phyloP scores from a whole-genome alignment of 2,888 invertebrate genomes.

The Cataglyphis altisquamis region DNA sequence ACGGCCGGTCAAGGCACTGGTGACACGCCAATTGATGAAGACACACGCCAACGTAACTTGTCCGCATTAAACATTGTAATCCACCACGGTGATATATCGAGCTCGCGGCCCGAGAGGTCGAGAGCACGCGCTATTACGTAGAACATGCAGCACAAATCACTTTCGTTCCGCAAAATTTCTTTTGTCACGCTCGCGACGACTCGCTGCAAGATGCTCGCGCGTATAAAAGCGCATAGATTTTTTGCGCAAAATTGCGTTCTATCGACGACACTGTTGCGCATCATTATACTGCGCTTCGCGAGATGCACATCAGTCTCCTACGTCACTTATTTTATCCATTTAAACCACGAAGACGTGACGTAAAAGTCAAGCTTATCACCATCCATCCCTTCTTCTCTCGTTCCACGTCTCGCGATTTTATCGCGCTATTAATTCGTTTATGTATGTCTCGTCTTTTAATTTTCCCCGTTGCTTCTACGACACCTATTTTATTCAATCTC shows the following conservation, averaged over 20 bases:
- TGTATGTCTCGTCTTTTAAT: constrained; percentile 69
- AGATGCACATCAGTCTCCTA: neutral
- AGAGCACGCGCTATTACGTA: constrained; percentile 39
- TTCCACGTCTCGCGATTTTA: constrained; percentile 52
- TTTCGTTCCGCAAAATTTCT: constrained; percentile 57
- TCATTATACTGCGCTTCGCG: neutral
- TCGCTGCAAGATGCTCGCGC: constrained; percentile 10
- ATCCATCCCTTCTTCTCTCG: neutral
- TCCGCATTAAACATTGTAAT: constrained; percentile 75
- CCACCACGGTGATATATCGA: constrained; percentile 67
- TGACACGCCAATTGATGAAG: constrained; percentile 71
- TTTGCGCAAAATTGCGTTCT: constrained; percentile 31
- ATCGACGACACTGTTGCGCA: constrained; percentile 36
- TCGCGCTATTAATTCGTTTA: constrained; percentile 78
- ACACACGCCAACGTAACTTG: constrained; percentile 71
- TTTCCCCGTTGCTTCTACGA: constrained; percentile 44
- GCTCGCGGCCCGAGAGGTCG: constrained; percentile 67
- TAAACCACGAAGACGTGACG: neutral
- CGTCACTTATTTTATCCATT: constrained; percentile 12
- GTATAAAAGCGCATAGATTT: constrained; percentile 30
- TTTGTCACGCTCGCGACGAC: constrained; percentile 50
- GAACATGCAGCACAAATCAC: constrained; percentile 52
- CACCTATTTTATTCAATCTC: constrained; percentile 34
- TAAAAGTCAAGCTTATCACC: neutral
- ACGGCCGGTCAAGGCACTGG: constrained; percentile 48